Percentiles rank a stretch among this genome's conserved stretches.
These are phyloP conservation scores for Prenolepis imparis DNA, from an alignment of 2,888 invertebrate genomes.

Conservation along the genomic window DNA sequence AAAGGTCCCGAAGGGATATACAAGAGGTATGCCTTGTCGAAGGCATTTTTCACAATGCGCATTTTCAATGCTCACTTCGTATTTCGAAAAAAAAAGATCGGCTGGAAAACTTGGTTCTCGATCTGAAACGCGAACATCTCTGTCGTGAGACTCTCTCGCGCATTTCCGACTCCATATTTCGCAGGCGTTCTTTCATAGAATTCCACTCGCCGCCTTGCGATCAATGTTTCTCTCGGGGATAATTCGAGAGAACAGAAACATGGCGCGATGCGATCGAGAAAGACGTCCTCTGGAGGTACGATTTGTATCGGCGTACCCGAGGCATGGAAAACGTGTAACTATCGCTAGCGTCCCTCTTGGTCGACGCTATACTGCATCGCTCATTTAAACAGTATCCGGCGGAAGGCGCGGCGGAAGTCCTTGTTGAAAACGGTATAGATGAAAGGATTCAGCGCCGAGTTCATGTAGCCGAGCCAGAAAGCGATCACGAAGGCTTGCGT, in stretches of 20 bases:
- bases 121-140: slow-evolving; percentile 20
- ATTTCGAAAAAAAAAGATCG: slow-evolving; percentile 34
- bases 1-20: background rate
- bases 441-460: slow-evolving; percentile 97
- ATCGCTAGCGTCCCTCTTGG: slow-evolving; percentile 49
- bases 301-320: slow-evolving; percentile 21
- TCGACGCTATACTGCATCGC: slow-evolving; percentile 40
- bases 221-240: slow-evolving; percentile 26
- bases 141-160: slow-evolving; percentile 5
- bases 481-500: slow-evolving; percentile 95
- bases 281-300: slow-evolving; percentile 25
- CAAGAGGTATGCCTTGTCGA: background rate
- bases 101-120: slow-evolving; percentile 21
- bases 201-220: slow-evolving; percentile 24
- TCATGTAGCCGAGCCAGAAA: slow-evolving; percentile 99
- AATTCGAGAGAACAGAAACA: slow-evolving; percentile 14
- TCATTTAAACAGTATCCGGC: slow-evolving; percentile 98
- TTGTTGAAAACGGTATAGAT: slow-evolving; percentile 99
- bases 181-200: slow-evolving; percentile 18
- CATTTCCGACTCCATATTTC: slow-evolving; percentile 25
- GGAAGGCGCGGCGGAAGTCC: slow-evolving; percentile 98
- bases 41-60: slow-evolving; percentile 23
- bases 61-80: slow-evolving; percentile 20
- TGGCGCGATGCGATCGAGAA: slow-evolving; percentile 23
- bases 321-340: background rate